Base-by-base conservation (phyloP, 2,113 vertebrate genomes). In the Ovibos moschatus region DNA sequence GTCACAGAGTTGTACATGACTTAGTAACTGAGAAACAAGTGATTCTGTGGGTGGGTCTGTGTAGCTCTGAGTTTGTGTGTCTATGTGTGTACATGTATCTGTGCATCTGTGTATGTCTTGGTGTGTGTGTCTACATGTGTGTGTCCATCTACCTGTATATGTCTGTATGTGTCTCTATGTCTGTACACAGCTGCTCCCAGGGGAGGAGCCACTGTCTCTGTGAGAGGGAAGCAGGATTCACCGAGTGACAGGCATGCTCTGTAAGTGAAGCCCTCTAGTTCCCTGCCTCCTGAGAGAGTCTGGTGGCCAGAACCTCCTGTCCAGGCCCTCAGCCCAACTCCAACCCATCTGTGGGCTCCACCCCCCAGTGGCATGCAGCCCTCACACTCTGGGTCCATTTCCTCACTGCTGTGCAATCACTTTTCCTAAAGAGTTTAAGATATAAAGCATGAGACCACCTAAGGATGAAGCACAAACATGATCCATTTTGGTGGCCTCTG, bases 351-450 rank as follows among this genome's bases (percentile, higher is more conserved):
- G 4, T 23, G 43, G 11, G 21, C 9, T 40, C 47, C 10, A 8
- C 4, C 27, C 51, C 23, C 4, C 9, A 2, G 9, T 7, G 40
- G 58, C 33, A 7, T 43, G 11, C 15, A 23, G 27, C 85, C n/a
- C 1, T 51, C 67, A 71, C 30, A 21, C 51, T 83, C 33, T 76
- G 57, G 33, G 7, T 78, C 45, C 21, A 1, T 53, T 96, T 78
- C 40, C 64, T 88, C 6, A 2, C 51, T 78, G 25, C 57, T 45
- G 9, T 87, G 85, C 33, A 79, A 21, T 85, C 30, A 17, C 30
- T 88, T 83, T 53, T 79, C n/a, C 85, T 87, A 15, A 71, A 89
- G 11, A 19, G 8, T 30, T 87, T 78, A 78, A n/a, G 50, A 78
- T 36, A 17, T 19, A 51, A 58, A 62, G 47, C 62, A 28, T 6